phyloP scores from a whole-genome alignment of 2,888 invertebrate genomes.

The Trachelus stipa region DNA sequence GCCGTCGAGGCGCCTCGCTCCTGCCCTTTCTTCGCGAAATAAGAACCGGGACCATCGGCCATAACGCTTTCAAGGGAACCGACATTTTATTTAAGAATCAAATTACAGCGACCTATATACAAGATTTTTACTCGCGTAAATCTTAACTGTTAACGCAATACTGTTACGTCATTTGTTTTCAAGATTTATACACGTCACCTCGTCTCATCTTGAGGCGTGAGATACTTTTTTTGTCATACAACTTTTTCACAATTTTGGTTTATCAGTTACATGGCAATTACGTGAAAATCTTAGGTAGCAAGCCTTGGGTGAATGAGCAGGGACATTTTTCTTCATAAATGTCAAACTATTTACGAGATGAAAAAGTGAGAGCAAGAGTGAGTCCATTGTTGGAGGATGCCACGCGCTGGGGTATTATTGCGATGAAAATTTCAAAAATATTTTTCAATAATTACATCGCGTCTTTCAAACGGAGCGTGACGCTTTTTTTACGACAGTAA shows the following conservation, averaged over 20 bases:
- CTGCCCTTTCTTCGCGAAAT: constrained; percentile 11
- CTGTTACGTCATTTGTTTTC: neutral
- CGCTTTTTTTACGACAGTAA: neutral
- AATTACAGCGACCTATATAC: neutral
- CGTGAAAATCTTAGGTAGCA: neutral
- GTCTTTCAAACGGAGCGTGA: neutral
- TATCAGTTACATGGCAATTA: neutral
- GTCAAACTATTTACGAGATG: neutral
- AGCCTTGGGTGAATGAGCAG: neutral
- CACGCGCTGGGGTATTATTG: neutral
- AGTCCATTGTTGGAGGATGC: neutral
- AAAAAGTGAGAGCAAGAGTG: neutral
- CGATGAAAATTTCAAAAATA: neutral
- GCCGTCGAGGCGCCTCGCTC: constrained; percentile 6
- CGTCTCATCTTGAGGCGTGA: too few relatives aligned
- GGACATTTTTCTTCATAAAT: neutral
- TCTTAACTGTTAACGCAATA: neutral
- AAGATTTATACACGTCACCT: neutral
- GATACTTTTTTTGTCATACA: neutral
- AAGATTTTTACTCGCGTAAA: neutral
- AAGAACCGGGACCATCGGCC: neutral
- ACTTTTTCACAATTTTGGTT: neutral
- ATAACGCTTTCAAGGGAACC: neutral
- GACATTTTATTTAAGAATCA: constrained; percentile 4
- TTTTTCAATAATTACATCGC: neutral